Percentiles rank a stretch among this genome's conserved stretches.
phyloP scores from a whole-genome alignment of 2,888 invertebrate species.

The Heliconius erato region DNA sequence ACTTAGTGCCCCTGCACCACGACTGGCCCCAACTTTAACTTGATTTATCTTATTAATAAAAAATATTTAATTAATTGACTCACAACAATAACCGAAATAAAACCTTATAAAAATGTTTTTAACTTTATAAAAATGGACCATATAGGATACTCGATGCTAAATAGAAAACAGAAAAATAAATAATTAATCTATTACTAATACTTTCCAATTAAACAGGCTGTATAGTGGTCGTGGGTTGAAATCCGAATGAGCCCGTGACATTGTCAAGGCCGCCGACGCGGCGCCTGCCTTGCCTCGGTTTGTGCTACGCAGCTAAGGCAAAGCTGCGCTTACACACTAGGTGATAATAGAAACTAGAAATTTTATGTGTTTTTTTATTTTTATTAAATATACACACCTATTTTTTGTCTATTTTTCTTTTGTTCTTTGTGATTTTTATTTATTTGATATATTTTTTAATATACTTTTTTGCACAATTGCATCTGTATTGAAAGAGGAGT shows the following conservation, averaged over 20 bases:
- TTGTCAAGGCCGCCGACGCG: slow-evolving; percentile 78
- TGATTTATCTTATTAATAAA: too few relatives aligned
- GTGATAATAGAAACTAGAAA: slow-evolving; percentile 22
- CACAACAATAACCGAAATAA: background rate
- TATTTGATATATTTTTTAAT: too few relatives aligned
- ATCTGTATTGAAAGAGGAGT: too few relatives aligned
- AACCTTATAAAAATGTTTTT: too few relatives aligned
- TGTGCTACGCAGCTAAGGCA: slow-evolving; percentile 56
- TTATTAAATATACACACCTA: too few relatives aligned
- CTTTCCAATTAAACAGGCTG: slow-evolving; percentile 1
- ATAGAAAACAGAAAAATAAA: background rate
- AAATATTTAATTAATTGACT: background rate
- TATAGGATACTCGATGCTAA: background rate
- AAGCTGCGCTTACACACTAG: slow-evolving; percentile 62
- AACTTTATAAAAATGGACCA: background rate
- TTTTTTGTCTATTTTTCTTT: too few relatives aligned
- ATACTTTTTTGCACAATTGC: too few relatives aligned
- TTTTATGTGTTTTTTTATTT: too few relatives aligned
- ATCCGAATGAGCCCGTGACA: slow-evolving; percentile 63
- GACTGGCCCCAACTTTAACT: too few relatives aligned
- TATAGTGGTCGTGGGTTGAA: slow-evolving; percentile 31
- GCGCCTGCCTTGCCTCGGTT: slow-evolving; percentile 52
- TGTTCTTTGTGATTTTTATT: too few relatives aligned
- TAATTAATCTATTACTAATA: background rate
- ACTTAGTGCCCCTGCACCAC: too few relatives aligned